Evolutionary conservation across 2,888 invertebrate genomes (phyloP).

Genomic region (Notodonta ziczac): DNA sequence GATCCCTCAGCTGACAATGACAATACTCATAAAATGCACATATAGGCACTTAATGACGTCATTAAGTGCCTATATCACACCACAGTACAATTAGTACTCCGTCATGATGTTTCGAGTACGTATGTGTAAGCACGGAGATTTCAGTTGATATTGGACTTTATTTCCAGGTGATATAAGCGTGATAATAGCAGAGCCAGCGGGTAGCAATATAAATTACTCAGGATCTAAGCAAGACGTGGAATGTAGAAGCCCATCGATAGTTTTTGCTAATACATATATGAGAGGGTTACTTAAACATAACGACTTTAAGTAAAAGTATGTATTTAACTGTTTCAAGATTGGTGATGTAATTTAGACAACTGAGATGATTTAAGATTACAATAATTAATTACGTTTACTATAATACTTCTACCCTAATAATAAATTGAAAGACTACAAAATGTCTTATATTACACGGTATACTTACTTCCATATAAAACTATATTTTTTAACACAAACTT

Average conservation of each 20-base stretch:
- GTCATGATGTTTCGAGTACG: constrained; percentile 25
- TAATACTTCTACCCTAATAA: too few relatives aligned
- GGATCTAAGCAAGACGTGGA: constrained; percentile 56
- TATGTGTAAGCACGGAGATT: neutral
- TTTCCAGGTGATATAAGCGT: constrained; percentile 6
- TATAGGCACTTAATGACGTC: constrained; percentile 29
- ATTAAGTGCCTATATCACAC: constrained; percentile 23
- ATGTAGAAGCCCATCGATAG: constrained; percentile 63
- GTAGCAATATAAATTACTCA: constrained; percentile 56
- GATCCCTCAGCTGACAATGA: neutral
- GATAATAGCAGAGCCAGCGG: constrained; percentile 9
- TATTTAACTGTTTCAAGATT: too few relatives aligned
- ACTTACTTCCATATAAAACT: too few relatives aligned
- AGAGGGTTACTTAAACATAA: constrained; percentile 34
- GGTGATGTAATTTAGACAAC: too few relatives aligned
- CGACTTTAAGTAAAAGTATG: constrained; percentile 26
- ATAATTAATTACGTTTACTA: too few relatives aligned
- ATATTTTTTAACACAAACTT: too few relatives aligned
- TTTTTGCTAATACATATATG: constrained; percentile 48
- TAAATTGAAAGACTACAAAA: too few relatives aligned
- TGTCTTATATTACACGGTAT: too few relatives aligned
- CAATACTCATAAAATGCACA: neutral
- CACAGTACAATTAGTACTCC: constrained; percentile 40
- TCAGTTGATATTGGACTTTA: constrained; percentile 13
- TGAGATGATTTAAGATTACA: too few relatives aligned